Conservation (phyloP, 2,888 invertebrate genomes). For the Lasiommata megera region DNA sequence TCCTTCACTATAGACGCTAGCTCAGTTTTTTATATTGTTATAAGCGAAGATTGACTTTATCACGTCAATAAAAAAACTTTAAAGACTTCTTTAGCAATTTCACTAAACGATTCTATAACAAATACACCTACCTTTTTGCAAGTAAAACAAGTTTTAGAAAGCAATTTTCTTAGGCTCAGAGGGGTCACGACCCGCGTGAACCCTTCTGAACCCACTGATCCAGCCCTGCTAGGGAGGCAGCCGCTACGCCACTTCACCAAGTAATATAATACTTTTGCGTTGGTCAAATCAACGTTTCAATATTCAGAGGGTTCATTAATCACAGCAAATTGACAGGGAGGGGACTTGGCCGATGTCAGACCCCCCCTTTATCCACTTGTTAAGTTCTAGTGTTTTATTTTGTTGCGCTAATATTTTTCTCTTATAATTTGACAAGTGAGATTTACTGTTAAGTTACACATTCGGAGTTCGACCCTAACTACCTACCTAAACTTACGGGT, state of each 20-base stretch:
- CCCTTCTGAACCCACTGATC: slow-evolving; percentile 7
- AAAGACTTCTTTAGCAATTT: background rate
- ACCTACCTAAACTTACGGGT: no score
- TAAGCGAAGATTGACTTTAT: no score
- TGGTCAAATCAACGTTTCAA: slow-evolving; percentile 77
- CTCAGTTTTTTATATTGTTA: no score
- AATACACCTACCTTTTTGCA: slow-evolving; percentile 1
- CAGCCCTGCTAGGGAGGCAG: slow-evolving; percentile 25
- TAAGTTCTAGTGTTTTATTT: slow-evolving; percentile 46
- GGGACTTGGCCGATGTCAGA: slow-evolving; percentile 56
- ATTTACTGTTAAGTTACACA: no score
- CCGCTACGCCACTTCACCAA: slow-evolving; percentile 52
- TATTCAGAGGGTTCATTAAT: slow-evolving; percentile 77
- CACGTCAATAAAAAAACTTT: no score
- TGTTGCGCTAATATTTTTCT: slow-evolving; percentile 39
- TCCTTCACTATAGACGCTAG: no score
- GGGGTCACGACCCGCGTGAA: slow-evolving; percentile 3
- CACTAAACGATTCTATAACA: background rate
- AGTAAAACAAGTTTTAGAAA: slow-evolving; percentile 6
- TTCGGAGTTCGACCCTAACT: no score
- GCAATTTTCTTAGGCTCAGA: slow-evolving; percentile 12
- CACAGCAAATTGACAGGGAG: slow-evolving; percentile 76
- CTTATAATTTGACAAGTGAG: slow-evolving; percentile 43
- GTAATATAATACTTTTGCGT: slow-evolving; percentile 72
- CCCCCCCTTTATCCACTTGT: slow-evolving; percentile 35